phyloP scores from a whole-genome alignment of 2,888 invertebrate species.

The Apotomis betuletana region DNA sequence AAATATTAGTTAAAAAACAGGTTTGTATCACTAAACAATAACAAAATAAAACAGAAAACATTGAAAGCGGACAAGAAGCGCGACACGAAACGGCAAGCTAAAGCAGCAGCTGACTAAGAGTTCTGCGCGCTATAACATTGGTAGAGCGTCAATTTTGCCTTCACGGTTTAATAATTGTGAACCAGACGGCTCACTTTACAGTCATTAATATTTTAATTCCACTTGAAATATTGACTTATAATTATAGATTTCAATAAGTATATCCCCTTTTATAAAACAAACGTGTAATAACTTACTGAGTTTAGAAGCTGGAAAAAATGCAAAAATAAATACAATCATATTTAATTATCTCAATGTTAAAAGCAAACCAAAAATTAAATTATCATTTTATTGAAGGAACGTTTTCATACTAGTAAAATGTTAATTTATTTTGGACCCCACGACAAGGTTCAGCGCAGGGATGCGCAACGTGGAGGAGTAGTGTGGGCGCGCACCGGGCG shows the following conservation, averaged over 20 bases:
- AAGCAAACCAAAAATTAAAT: not conserved
- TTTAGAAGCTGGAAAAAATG: not conserved
- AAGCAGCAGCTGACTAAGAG: constrained; percentile 87
- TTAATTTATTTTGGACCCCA: constrained; percentile 51
- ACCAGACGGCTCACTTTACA: not conserved
- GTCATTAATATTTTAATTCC: not conserved
- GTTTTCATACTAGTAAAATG: constrained; percentile 1
- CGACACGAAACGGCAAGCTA: constrained; percentile 87
- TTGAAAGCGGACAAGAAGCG: constrained; percentile 85
- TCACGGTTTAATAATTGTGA: not conserved
- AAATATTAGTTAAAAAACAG: constrained; percentile 77
- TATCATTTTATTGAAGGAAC: no score
- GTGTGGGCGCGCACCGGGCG: constrained; percentile 78
- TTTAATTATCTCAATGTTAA: not conserved
- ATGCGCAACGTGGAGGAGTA: constrained; percentile 80
- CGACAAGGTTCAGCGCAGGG: constrained; percentile 66
- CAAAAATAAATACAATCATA: not conserved
- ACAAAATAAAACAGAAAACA: constrained; percentile 84
- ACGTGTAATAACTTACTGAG: not conserved
- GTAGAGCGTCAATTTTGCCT: constrained; percentile 51
- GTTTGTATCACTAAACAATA: constrained; percentile 83
- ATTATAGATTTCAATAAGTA: no score
- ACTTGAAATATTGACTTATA: no score
- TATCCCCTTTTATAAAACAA: not conserved
- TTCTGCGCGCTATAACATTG: constrained; percentile 70